Base-by-base conservation (phyloP, 2,113 vertebrate genomes). In the Malurus alboscapulatus region DNA sequence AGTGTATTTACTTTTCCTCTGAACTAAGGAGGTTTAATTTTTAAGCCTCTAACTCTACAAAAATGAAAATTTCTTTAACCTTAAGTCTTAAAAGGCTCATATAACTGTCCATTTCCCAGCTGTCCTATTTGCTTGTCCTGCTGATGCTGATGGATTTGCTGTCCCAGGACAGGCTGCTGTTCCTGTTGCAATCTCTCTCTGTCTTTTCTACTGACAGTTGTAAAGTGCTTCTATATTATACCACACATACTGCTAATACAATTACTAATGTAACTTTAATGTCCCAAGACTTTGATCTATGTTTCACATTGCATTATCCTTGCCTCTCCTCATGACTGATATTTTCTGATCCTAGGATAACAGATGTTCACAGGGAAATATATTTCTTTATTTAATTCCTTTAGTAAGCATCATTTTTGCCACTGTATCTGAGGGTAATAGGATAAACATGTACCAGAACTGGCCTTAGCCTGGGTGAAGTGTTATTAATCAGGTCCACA, bases 401-500 rank as follows among this genome's bases (percentile, higher is more conserved):
- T 55, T 69, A 69, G 71, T 76, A 88, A 69, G 15, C 19, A 65
- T 30, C 0, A 17, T 34, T 91, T 86, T 88, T 90, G n/a, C 20
- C 47, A 73, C 14, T 0, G 0, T n/a, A 76, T 17, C 13, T n/a
- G 44, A 59, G 40, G 59, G 13, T 40, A 65, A 54, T 12, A 67
- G 67, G 34, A 69, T 66, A 86, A 82, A 29, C 10, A 78, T 24
- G 10, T 51, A 58, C 10, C 21, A 84, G 44, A 77, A 40, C 36
- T 76, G 51, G 50, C 29, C 77, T 93, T 72, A 87, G 53, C 38
- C 29, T 79, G 54, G 34, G 14, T 91, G 54, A 92, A 88, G 7
- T 75, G 30, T 51, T 82, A 81, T 92, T 94, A 63, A 82, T 92
- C 76, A 90, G 26, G 9, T 30, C 30, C 26, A 66, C 44, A 65